Base-by-base conservation (phyloP, 2,888 invertebrate species). In the Erebia epiphron region DNA sequence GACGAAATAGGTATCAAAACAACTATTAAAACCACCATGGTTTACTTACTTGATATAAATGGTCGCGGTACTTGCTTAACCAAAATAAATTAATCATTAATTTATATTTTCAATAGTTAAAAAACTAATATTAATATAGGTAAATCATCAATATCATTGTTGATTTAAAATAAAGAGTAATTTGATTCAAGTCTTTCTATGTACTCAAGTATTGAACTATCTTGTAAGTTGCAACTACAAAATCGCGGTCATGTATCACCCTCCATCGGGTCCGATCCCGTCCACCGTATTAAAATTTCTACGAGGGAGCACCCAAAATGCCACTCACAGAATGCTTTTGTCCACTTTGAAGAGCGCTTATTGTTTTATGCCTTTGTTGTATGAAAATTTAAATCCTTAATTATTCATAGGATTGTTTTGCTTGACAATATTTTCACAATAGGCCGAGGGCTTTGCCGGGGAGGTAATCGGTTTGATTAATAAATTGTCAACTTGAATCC, bases 401-500 rank as follows among this genome's bases (percentile, higher is more conserved):
- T 93, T 92, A 93, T 93, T 93, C 92, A 92, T 88, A 89, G 92
- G 90, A 93, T 91, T 93, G 92, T 93, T 91, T 88, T 85, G 87
- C 83, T 82, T 83, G 87, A 89, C 90, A 91, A 91, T 93, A 93
- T 92, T 93, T 93, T 90, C 92, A 92, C 92, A 93, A 93, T 91
- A 91, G 91, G 83, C 87, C 85, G 80, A 85, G 86, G 88, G 86
- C 85, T 78, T 87, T 83, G 86, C 86, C 81, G 82, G 92, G 89
- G 91, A 86, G 89, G 92, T 91, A 93, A 93, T 93, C 91, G 92
- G 87, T 91, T 90, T 93, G 93, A 93, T 92, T 92, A 93, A 93
- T 93, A 93, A 92, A 93, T 93, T 93, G 93, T 92, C 93, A 93
- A 92, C 88, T 91, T 90, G 92, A 89, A 93, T 92, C 91, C 93